Conservation (phyloP, 1,140 invertebrate genomes). For the Brachionus sp. region DNA sequence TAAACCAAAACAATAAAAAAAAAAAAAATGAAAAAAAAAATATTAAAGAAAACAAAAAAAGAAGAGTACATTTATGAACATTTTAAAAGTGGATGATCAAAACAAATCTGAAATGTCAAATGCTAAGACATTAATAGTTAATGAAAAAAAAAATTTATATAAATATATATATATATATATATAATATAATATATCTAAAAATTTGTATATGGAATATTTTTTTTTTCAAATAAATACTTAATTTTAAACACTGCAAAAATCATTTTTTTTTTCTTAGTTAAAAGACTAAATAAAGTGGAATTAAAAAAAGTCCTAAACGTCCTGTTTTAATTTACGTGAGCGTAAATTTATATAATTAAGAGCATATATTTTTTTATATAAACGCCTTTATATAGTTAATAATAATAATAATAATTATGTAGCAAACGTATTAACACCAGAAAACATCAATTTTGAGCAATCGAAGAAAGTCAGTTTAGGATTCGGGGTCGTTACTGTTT, state of each 20-base stretch:
- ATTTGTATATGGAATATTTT: not conserved
- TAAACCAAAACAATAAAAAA: not conserved
- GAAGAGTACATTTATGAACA: not conserved
- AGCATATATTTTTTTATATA: not conserved
- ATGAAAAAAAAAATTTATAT: not conserved
- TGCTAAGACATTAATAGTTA: not conserved
- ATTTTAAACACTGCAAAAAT: not conserved
- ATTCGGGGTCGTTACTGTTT: conserved; percentile 13
- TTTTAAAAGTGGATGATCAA: not conserved
- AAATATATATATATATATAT: not conserved
- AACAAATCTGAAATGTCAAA: not conserved
- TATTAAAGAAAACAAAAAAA: not conserved
- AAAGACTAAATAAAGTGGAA: not conserved
- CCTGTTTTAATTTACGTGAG: not conserved
- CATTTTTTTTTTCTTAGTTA: not conserved
- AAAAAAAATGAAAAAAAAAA: not conserved
- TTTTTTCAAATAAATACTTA: not conserved
- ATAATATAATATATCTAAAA: no score
- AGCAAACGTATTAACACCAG: not conserved
- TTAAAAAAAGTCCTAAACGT: not conserved
- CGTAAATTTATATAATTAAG: not conserved
- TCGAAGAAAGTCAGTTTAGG: not conserved
- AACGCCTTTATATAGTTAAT: not conserved
- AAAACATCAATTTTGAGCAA: conserved; percentile 16
- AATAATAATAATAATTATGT: no score